Base-by-base conservation (phyloP, 1,140 invertebrate species). In the Drosophila pectinifera region DNA sequence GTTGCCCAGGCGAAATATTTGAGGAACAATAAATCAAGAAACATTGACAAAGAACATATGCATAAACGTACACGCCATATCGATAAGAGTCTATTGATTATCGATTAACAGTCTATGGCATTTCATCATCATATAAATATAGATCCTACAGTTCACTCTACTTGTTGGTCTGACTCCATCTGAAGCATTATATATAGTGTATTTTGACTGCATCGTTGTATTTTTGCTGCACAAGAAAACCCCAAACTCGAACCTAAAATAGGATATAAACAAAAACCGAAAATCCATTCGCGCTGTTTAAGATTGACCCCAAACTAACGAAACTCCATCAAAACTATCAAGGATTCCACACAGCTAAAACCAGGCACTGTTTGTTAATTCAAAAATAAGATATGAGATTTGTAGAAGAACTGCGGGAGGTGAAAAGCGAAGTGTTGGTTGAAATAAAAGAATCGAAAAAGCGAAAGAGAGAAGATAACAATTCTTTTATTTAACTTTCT, bases 281-380 rank as follows among this genome's bases (percentile, higher is more conserved):
- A 46, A 16, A 55, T 42, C n/a, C 31, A 68, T 38, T 76, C 34
- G 41, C 34, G 61, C 41, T 57, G 63, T 76, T 73, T 63, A 20
- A 69, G 65, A 58, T 65, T 39, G 26, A 11, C 16, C 46, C 36
- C 51, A 7, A 53, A 26, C n/a, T 36, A 41, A 22, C 11, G 6
- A 45, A 73, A 58, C 13, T 14, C 11, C 45, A 43, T 31, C 41
- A 54, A 43, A 62, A 45, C 69, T 64, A 59, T 80, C 38, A 63
- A 78, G 8, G 22, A 70, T 55, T 68, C 31, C 45, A 39, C 34
- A 61, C 55, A n/a, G 54, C 48, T 45, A 43, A 68, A 62, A 46
- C 39, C 48, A 34, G 56, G 61, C 56, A 80, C 78, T 67, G 77
- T 80, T 85, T 85, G 77, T 85, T 80, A 70, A 63, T 73, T 67